Evolutionary conservation across 2,888 invertebrate genomes (phyloP).

Genomic region (Ephialtes manifestator): DNA sequence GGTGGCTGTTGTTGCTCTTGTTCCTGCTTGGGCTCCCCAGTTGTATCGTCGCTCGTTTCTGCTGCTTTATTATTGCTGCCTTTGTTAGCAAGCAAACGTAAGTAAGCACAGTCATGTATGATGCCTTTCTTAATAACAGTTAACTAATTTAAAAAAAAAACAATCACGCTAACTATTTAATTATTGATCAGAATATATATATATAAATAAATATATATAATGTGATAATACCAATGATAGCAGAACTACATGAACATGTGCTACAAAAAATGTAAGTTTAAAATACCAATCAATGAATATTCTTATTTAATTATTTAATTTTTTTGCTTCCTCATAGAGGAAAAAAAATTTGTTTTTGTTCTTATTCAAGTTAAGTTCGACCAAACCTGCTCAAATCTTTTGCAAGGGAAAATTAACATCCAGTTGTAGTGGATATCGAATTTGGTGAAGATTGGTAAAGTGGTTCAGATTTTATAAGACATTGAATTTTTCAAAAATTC

Average conservation of each 20-base stretch:
- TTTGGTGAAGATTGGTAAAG: too few relatives aligned
- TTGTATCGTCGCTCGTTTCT: conserved; percentile 66
- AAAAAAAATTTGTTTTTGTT: too few relatives aligned
- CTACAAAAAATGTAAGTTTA: neutral
- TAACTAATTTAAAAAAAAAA: conserved; percentile 5
- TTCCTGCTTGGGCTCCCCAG: conserved; percentile 75
- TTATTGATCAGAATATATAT: too few relatives aligned
- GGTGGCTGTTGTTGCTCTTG: conserved; percentile 73
- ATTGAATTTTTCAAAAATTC: too few relatives aligned
- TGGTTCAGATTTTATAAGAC: too few relatives aligned
- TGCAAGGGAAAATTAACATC: too few relatives aligned
- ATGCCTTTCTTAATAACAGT: conserved; percentile 27
- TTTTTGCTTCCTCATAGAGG: too few relatives aligned
- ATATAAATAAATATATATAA: neutral
- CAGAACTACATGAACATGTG: conserved; percentile 32
- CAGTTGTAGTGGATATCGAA: too few relatives aligned
- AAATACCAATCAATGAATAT: conserved; percentile 6
- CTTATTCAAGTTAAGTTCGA: too few relatives aligned
- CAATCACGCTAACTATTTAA: neutral
- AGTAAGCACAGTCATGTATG: conserved; percentile 72
- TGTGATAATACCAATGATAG: neutral
- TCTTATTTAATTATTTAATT: neutral
- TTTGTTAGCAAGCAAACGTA: conserved; percentile 81
- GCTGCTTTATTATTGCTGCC: conserved; percentile 77
- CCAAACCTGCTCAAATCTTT: too few relatives aligned